phyloP scores from a whole-genome alignment of 2,797 vertebrate species.

The Anisognathus igniventris region DNA sequence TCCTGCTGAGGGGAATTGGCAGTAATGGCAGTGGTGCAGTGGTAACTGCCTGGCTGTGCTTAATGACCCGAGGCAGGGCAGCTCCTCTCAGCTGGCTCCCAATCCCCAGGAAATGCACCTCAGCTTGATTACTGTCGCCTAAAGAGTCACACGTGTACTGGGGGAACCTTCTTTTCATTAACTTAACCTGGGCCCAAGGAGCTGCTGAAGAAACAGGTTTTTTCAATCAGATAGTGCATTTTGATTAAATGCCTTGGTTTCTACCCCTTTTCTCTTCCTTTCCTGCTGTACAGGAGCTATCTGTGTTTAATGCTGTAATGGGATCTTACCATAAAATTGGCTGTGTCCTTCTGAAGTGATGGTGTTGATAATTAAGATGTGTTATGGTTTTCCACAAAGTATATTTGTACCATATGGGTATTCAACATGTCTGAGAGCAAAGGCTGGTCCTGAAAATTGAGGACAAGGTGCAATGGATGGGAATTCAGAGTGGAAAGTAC shows the following conservation, averaged over 20 bases:
- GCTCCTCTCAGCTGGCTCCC: slow-evolving; percentile 57
- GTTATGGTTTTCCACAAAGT: neutral
- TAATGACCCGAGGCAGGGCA: slow-evolving; percentile 21
- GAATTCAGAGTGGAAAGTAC: neutral
- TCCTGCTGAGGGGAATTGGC: neutral
- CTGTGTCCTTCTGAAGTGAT: neutral
- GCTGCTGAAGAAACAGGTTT: slow-evolving; percentile 18
- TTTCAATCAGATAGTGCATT: slow-evolving; percentile 53
- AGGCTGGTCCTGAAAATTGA: neutral
- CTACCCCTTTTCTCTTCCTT: slow-evolving; percentile 1
- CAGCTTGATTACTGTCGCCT: slow-evolving; percentile 12
- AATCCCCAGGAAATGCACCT: slow-evolving; percentile 63
- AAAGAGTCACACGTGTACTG: slow-evolving; percentile 35
- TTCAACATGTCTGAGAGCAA: neutral
- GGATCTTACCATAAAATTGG: neutral
- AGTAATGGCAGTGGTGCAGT: neutral
- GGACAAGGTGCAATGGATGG: neutral
- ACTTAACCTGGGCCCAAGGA: neutral
- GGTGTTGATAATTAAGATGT: neutral
- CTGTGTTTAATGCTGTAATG: neutral
- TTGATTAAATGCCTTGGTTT: neutral
- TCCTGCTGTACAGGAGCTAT: slow-evolving; percentile 4
- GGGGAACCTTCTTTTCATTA: slow-evolving; percentile 54
- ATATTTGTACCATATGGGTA: neutral
- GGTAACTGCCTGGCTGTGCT: slow-evolving; percentile 8